Base-by-base conservation (phyloP, 2,797 vertebrate species). In the Cynopterus sphinx region DNA sequence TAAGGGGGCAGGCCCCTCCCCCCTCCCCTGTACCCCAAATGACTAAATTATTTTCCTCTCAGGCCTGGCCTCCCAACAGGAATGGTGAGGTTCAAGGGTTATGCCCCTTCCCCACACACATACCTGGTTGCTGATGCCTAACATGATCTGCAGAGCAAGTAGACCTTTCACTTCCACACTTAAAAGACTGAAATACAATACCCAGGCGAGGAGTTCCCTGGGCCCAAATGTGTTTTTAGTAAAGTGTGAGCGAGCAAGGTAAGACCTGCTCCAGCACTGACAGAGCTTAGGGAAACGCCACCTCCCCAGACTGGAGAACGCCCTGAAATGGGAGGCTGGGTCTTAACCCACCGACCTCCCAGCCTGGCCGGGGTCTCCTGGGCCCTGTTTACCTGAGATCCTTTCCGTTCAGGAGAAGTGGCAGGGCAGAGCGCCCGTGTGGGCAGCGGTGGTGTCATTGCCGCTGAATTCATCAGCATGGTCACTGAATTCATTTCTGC, bases 401-500 rank as follows among this genome's bases (percentile, higher is more conserved):
- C 7, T 4, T 17, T 43, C 13, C 73, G 59, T 3, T 26, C 1
- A 0, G 10, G 53, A 79, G 61, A 74, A 61, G 17, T 1, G 3
- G 43, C 10, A 0, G 0, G 36, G 19, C 24, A 2, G 26, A 43
- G 86, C 7, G 49, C 51, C 51, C 0, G n/a, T 2, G 55, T 33
- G 70, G 68, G 6, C 51, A 1, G 8, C 3, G 11, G 3, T 31
- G 21, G 8, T 33, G 19, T 24, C 39, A 9, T 6, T 5, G 11
- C 71, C n/a, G 31, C n/a, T n/a, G n/a, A n/a, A n/a, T n/a, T n/a
- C n/a, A n/a, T n/a, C n/a, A n/a, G n/a, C 19, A 5, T 5, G 24
- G 13, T 8, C 21, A 0, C 68, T 63, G 39, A 15, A 51, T 53
- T 36, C 46, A 19, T 79, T 51, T 95, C 70, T 49, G 17, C 28